Conservation (phyloP, 2,113 vertebrate species). For the Calyptommatus sinebrachiatus region DNA sequence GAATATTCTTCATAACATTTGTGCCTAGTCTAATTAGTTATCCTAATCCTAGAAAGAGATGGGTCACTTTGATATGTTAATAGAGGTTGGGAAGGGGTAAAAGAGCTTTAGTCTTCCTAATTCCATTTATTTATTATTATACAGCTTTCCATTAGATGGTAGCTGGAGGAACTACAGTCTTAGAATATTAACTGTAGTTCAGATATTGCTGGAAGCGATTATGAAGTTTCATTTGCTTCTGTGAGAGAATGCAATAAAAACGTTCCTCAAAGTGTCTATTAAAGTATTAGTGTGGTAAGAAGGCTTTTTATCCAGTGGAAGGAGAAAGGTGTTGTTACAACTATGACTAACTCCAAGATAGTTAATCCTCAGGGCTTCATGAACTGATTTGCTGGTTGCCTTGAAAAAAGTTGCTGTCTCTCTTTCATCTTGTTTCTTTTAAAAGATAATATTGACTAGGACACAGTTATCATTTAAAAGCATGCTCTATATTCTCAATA, state of each 20-base stretch:
- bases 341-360: neutral
- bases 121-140: neutral
- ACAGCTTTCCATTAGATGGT: neutral
- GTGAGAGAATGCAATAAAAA: neutral
- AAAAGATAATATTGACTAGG: neutral
- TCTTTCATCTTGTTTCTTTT: neutral
- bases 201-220: neutral
- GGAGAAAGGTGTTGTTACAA: neutral
- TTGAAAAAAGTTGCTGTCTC: neutral
- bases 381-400: too few relatives aligned
- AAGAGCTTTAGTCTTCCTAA: neutral
- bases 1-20: neutral
- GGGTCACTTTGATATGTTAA: too few relatives aligned
- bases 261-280: neutral
- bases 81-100: too few relatives aligned
- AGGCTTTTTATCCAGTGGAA: neutral
- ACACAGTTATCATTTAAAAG: neutral
- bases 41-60: neutral
- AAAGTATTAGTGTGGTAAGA: neutral
- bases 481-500: neutral
- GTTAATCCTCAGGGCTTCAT: too few relatives aligned
- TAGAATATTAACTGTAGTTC: neutral
- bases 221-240: neutral
- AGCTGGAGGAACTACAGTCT: neutral
- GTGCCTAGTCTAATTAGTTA: neutral